These are phyloP conservation scores for Crotalus horridus DNA, from an alignment of 2,113 vertebrate genomes.

Conservation along the genomic window DNA sequence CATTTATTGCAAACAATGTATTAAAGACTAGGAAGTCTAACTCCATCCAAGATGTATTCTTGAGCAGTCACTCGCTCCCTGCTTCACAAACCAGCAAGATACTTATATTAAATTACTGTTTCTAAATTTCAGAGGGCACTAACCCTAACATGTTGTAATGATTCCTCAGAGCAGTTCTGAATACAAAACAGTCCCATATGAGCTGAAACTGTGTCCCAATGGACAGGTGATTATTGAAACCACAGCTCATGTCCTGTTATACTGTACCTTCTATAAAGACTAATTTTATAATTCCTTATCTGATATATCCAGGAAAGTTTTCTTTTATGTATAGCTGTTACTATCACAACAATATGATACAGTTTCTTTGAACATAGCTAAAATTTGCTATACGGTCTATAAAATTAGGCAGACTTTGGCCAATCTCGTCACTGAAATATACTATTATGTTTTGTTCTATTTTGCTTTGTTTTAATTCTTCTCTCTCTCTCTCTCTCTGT, in stretches of 20 bases:
- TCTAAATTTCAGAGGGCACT: background rate
- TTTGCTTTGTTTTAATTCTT: background rate
- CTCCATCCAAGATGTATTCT: background rate
- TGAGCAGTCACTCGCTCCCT: background rate
- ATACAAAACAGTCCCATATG: background rate
- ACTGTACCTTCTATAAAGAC: background rate
- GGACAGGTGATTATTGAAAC: background rate
- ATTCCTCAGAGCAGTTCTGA: background rate
- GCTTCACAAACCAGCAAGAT: background rate
- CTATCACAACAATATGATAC: background rate
- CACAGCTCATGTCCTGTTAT: background rate
- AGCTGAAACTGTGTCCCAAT: background rate
- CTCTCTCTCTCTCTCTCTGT: no score
- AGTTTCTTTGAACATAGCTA: background rate
- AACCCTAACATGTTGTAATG: background rate
- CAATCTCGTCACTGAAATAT: background rate
- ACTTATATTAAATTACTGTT: background rate
- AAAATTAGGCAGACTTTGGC: background rate
- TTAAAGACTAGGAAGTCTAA: background rate
- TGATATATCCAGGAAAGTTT: background rate
- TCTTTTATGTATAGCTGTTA: background rate
- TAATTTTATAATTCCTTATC: background rate
- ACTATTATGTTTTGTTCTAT: background rate
- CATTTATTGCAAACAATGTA: background rate
- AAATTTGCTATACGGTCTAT: background rate